Conservation (phyloP, 2,888 invertebrate species). For the Leucophora obtusa region DNA sequence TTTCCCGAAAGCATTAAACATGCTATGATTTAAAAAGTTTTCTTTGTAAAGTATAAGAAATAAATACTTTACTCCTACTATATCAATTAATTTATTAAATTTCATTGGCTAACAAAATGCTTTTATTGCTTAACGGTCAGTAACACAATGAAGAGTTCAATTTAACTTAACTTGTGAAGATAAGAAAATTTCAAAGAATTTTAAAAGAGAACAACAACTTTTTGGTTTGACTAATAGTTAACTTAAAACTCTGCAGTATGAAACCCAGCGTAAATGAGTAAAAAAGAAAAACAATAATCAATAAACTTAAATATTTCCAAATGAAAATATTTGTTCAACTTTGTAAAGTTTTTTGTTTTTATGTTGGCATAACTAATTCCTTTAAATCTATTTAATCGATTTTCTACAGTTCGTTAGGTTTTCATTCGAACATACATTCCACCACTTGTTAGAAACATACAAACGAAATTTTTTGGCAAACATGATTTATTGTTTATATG, state of each 20-base stretch:
- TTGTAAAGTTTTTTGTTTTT: not conserved
- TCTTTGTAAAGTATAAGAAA: too few species aligned
- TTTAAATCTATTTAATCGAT: constrained; percentile 9
- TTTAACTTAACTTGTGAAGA: too few species aligned
- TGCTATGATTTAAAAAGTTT: not conserved
- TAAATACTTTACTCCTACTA: not conserved
- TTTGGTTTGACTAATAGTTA: too few species aligned
- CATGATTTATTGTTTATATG: not conserved
- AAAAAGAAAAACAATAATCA: not conserved
- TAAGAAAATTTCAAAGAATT: too few species aligned
- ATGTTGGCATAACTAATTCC: not conserved
- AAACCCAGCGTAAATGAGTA: too few species aligned
- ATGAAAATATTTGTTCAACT: not conserved
- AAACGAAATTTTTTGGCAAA: not conserved
- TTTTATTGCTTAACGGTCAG: too few species aligned
- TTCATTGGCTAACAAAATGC: too few species aligned
- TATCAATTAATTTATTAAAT: not conserved
- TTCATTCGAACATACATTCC: not conserved
- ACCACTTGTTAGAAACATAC: not conserved
- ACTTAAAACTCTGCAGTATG: too few species aligned
- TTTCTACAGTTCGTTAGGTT: constrained; percentile 26
- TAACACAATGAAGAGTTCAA: too few species aligned
- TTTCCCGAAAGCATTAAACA: not conserved
- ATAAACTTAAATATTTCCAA: not conserved
- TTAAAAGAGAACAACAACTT: too few species aligned